Evolutionary conservation across 1,140 invertebrate genomes (phyloP).

Genomic region (Bombus picipes): DNA sequence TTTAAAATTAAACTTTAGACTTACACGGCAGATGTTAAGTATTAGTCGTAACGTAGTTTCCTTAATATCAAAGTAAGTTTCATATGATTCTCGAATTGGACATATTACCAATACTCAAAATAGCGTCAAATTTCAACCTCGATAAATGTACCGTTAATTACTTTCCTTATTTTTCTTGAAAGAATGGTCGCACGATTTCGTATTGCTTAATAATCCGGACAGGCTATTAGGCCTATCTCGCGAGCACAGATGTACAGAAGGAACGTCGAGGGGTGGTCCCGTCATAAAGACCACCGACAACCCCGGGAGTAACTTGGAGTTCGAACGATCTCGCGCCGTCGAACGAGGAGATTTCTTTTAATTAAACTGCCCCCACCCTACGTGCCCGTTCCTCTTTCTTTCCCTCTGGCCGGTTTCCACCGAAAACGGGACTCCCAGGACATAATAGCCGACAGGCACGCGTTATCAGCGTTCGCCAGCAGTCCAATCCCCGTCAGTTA

Average conservation of each 20-base stretch:
- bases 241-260: conserved; percentile 66
- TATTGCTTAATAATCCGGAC: conserved; percentile 67
- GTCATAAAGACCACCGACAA: conserved; percentile 73
- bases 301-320: conserved; percentile 60
- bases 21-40: not conserved
- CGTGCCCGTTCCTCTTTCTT: conserved; percentile 42
- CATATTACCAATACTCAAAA: not conserved
- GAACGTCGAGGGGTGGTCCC: conserved; percentile 54
- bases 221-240: conserved; percentile 73
- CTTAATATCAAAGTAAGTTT: too few species aligned
- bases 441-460: conserved; percentile 78
- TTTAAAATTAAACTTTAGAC: not conserved
- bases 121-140: not conserved
- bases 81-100: not conserved
- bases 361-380: conserved; percentile 78
- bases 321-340: conserved; percentile 67
- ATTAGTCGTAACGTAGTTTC: too few species aligned
- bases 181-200: conserved; percentile 12
- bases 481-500: conserved; percentile 57
- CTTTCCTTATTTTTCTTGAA: not conserved
- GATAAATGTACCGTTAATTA: not conserved
- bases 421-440: conserved; percentile 76
- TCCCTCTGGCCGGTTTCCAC: conserved; percentile 49
- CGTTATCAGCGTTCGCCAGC: conserved; percentile 81
- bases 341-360: conserved; percentile 82